Conservation (phyloP, 2,797 vertebrate genomes). For the Odontamblyopus rebecca region DNA sequence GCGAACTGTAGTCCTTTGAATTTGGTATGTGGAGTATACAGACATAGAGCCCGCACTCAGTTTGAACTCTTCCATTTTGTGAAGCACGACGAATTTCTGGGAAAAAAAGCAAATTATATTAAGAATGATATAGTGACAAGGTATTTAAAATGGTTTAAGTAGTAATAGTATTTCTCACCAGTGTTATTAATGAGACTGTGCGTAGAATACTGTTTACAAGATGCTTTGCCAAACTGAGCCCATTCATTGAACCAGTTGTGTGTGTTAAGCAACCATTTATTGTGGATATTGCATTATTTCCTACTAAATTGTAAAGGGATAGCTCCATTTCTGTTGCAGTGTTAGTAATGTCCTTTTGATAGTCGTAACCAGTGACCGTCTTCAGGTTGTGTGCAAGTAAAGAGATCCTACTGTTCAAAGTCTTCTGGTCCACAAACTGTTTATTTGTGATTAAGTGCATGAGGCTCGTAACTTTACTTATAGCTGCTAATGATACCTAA, state of each 20-base stretch:
- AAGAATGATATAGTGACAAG: not conserved
- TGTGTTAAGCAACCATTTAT: slow-evolving; percentile 1
- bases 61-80: slow-evolving; percentile 48
- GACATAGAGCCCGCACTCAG: slow-evolving; percentile 55
- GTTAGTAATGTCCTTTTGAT: slow-evolving; percentile 4
- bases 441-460: slow-evolving; percentile 40
- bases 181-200: slow-evolving; percentile 64
- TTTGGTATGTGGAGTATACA: slow-evolving; percentile 50
- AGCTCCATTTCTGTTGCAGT: slow-evolving; percentile 7
- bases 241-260: not conserved
- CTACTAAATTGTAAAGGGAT: not conserved
- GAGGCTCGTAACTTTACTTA: slow-evolving; percentile 49
- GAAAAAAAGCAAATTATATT: slow-evolving; percentile 10
- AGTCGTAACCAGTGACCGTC: slow-evolving; percentile 13
- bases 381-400: slow-evolving; percentile 73
- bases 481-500: slow-evolving; percentile 74
- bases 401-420: slow-evolving; percentile 52
- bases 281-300: not conserved
- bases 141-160: not conserved
- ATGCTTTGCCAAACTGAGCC: slow-evolving; percentile 25
- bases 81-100: slow-evolving; percentile 66
- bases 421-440: slow-evolving; percentile 40
- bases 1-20: slow-evolving; percentile 33
- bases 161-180: slow-evolving; percentile 70
- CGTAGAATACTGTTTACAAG: slow-evolving; percentile 64